Evolutionary conservation across 2,888 invertebrate genomes (phyloP), one percentile per base, ranked within the genome.

Genomic region (Trichogramma evanescens): DNA sequence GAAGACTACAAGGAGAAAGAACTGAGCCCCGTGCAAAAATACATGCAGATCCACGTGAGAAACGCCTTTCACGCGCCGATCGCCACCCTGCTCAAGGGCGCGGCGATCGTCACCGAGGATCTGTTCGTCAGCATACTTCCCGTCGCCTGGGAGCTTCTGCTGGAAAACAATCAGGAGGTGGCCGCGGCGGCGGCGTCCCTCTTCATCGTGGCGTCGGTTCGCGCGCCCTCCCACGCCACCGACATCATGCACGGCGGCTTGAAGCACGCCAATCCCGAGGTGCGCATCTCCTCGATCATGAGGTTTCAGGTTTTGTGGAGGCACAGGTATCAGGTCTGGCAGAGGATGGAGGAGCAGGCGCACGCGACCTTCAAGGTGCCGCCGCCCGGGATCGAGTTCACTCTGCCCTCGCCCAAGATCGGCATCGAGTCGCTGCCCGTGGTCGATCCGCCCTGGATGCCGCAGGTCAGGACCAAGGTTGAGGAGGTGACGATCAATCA

Each of bases 361-460:
- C 95, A 96, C 61, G 80, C 92, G 63, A 89, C 92, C 0, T 98
- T 99, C 78, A 99, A 98, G 82, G 96, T 99, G 2, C 97, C 98
- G 1, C 99, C 99, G 0, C 99, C 99, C 0, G 95, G 95, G 26
- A 99, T 99, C 63, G 99, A 99, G 76, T 99, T 99, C 75, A 99
- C 99, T 0, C 80, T 99, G 54, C 99, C 99, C 0, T 99, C 98
- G 0, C 99, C 99, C 0, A 96, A 98, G 76, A 97, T 99, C 67
- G 99, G 99, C 4, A 91, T 96, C 48, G 96, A 95, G 78, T 91
- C 92, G 42, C 80, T 93, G 63, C 93, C 94, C 0, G 95, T 96
- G 0, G 93, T 97, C 0, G 99, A 99, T 81, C 97, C 99, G 8
- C 98, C 99, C 0, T 99, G 99, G 99, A 93, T 93, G 83, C 94